Percentiles rank a stretch among this genome's conserved stretches.
Conservation (phyloP, 1,140 invertebrate species). For the Drosophila melanica region DNA sequence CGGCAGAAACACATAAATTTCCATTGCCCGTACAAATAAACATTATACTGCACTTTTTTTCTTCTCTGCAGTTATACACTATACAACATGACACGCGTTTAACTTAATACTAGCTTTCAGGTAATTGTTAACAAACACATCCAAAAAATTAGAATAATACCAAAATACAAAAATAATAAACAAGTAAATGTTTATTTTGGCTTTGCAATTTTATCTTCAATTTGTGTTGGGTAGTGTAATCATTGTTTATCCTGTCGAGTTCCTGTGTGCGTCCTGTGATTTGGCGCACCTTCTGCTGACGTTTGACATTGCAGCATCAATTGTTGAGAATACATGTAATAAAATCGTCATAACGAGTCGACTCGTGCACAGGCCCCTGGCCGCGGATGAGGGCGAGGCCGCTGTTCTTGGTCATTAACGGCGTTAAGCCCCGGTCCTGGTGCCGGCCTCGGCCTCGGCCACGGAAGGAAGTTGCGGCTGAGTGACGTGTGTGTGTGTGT, state of each 20-base stretch:
- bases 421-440: conserved; percentile 65
- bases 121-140: too few relatives aligned
- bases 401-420: conserved; percentile 77
- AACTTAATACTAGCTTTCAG: background rate
- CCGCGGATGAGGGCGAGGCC: conserved; percentile 48
- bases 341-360: conserved; percentile 61
- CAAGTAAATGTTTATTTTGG: too few relatives aligned
- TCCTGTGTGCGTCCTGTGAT: conserved; percentile 45
- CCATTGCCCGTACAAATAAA: conserved; percentile 65
- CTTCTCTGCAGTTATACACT: conserved; percentile 25
- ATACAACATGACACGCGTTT: conserved; percentile 12
- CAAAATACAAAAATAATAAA: background rate
- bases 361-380: conserved; percentile 18
- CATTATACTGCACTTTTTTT: conserved; percentile 77
- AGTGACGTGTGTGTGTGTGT: conserved; percentile 74
- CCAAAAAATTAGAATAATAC: background rate
- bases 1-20: conserved; percentile 68
- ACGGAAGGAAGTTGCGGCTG: conserved; percentile 79
- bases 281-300: conserved; percentile 78
- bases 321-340: conserved; percentile 76
- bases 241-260: conserved; percentile 35
- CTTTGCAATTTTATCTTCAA: background rate
- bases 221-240: conserved; percentile 37
- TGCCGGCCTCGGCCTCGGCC: conserved; percentile 40
- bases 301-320: conserved; percentile 81